Evolutionary conservation across 2,113 vertebrate genomes (phyloP).

Genomic region (Trematocara marginatum): DNA sequence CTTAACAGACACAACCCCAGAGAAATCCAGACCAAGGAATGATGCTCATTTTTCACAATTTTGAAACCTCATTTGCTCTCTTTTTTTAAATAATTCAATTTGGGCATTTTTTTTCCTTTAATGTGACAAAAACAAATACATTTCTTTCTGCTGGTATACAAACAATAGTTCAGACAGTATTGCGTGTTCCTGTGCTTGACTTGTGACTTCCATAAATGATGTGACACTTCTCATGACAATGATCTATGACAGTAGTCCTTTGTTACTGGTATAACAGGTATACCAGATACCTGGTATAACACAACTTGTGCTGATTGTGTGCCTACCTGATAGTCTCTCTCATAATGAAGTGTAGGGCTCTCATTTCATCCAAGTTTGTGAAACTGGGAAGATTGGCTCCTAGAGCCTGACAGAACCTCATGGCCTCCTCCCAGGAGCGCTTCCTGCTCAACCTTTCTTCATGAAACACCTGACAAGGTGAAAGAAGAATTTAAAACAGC

Average conservation of each 20-base stretch:
- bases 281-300: too few species aligned
- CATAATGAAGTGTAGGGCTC: constrained; percentile 73
- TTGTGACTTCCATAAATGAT: background rate
- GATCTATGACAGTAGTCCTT: background rate
- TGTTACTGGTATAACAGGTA: background rate
- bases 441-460: constrained; percentile 83
- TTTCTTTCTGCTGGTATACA: background rate
- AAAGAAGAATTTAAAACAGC: constrained; percentile 20
- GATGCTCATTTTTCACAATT: background rate
- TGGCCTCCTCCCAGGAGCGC: constrained; percentile 91
- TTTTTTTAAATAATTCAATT: background rate
- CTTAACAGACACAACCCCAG: background rate
- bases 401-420: constrained; percentile 85
- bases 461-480: constrained; percentile 82
- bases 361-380: constrained; percentile 73
- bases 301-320: background rate
- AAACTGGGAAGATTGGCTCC: constrained; percentile 89
- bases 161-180: background rate
- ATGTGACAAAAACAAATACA: background rate
- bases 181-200: background rate
- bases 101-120: background rate
- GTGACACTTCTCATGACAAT: background rate
- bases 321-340: constrained; percentile 80
- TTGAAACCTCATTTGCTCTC: background rate
- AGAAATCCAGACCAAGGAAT: background rate